These are phyloP conservation scores for Periophthalmus magnuspinnatus DNA, from an alignment of 2,797 vertebrate species.

Conservation along the genomic window DNA sequence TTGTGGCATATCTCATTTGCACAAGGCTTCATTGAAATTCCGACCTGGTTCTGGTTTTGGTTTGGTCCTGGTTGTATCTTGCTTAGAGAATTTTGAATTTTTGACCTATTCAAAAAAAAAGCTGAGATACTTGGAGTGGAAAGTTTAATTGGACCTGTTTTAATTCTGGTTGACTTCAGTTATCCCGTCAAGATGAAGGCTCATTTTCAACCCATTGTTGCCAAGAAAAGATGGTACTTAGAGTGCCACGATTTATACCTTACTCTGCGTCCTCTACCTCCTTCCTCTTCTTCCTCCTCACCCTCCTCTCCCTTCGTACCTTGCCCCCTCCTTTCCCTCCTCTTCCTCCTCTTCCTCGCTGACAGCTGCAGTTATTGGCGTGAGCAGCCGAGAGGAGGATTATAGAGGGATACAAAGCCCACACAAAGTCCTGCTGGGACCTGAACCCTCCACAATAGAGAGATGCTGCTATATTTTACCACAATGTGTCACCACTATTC, in stretches of 20 bases:
- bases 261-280: background rate
- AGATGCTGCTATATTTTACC: slow-evolving; percentile 28
- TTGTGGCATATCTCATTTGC: too few species aligned
- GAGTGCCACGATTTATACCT: too few species aligned
- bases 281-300: background rate
- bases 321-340: slow-evolving; percentile 16
- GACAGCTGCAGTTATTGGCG: slow-evolving; percentile 47
- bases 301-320: background rate
- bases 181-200: too few species aligned
- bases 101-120: too few species aligned
- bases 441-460: slow-evolving; percentile 27
- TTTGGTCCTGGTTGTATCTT: too few species aligned
- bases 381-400: slow-evolving; percentile 52
- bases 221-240: too few species aligned
- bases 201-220: too few species aligned
- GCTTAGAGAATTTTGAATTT: too few species aligned
- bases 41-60: too few species aligned
- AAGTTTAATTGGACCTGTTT: too few species aligned
- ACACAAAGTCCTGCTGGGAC: slow-evolving; percentile 44
- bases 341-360: slow-evolving; percentile 23
- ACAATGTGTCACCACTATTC: slow-evolving; percentile 17
- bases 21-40: background rate
- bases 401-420: slow-evolving; percentile 51
- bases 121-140: too few species aligned
- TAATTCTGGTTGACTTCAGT: too few species aligned